Conservation (phyloP, 2,113 vertebrate genomes). For the Anolis sagrei region DNA sequence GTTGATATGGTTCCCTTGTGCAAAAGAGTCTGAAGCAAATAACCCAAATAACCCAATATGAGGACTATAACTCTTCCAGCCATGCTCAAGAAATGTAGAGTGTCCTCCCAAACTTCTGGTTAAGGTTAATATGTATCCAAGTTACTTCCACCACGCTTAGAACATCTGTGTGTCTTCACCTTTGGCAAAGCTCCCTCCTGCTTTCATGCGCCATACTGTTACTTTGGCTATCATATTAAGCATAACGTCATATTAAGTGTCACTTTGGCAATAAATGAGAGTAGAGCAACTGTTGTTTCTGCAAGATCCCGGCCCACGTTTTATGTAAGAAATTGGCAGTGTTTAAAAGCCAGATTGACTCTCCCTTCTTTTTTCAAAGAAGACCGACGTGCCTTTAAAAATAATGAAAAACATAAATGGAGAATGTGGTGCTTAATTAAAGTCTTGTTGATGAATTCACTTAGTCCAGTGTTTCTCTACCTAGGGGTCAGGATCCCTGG, state of each 20-base stretch:
- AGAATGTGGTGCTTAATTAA: not conserved
- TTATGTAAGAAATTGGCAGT: not conserved
- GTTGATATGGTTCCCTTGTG: no score
- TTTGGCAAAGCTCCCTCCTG: not conserved
- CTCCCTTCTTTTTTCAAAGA: not conserved
- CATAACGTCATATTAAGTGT: not conserved
- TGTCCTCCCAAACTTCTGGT: no score
- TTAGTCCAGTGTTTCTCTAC: not conserved
- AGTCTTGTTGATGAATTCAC: not conserved
- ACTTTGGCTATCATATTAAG: not conserved
- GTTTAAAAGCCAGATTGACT: not conserved
- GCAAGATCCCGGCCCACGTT: not conserved
- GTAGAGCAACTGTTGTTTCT: not conserved
- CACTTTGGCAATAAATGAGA: not conserved
- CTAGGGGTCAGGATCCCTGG: no score
- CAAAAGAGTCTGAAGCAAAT: no score
- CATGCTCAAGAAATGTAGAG: no score
- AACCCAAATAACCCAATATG: no score
- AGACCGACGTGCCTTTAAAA: not conserved
- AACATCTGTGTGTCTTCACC: not conserved
- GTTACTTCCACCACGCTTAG: no score
- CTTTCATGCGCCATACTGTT: not conserved
- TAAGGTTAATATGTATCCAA: no score
- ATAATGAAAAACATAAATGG: not conserved
- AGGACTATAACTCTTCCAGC: no score